Base-by-base conservation (phyloP, 2,888 invertebrate species). In the Julus scandinavius region DNA sequence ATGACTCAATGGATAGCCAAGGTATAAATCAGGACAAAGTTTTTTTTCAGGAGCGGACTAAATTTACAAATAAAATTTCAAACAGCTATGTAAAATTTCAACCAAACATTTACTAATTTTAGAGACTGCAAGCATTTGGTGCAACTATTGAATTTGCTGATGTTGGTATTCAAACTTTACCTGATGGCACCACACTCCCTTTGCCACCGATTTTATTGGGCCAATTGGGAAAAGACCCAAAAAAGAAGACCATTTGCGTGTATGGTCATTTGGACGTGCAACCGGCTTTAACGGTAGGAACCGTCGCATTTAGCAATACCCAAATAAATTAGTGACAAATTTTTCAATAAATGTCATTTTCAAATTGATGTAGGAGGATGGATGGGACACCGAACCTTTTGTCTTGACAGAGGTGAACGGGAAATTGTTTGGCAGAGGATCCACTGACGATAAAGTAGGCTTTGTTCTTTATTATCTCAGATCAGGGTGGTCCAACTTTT, bases 201-300 rank as follows among this genome's bases (percentile, higher is more conserved):
- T 93, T 98, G 87, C 99, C 99, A 0, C 97, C 98, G 41, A 96
- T 97, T 6, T 92, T 99, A 85, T 93, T 98, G 54, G 98, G 96
- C 83, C 93, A 93, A 54, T 93, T 98, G 87, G 98, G 98, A 90
- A 94, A 94, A 90, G 97, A 98, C 92, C 93, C 95, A 0, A 94
- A 94, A 80, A 99, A 99, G 93, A 98, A 97, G 92, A 99, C 99
- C 7, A 95, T 99, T 84, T 95, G 97, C 89, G 94, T 99, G 89
- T 99, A 99, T 92, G 99, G 99, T 0, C 99, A 99, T 93, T 94
- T 99, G 91, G 99, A 99, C 94, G 99, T 99, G 0, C 99, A 99
- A 92, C 99, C 99, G 13, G 99, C 99, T 0, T 92, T 95, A 50
- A 95, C 95, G 92, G 93, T 93, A 85, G 5, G 9, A n/a, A 13